These are phyloP conservation scores for Pseudorhombus dupliciocellatus DNA, from an alignment of 2,113 vertebrate species.

Conservation along the genomic window DNA sequence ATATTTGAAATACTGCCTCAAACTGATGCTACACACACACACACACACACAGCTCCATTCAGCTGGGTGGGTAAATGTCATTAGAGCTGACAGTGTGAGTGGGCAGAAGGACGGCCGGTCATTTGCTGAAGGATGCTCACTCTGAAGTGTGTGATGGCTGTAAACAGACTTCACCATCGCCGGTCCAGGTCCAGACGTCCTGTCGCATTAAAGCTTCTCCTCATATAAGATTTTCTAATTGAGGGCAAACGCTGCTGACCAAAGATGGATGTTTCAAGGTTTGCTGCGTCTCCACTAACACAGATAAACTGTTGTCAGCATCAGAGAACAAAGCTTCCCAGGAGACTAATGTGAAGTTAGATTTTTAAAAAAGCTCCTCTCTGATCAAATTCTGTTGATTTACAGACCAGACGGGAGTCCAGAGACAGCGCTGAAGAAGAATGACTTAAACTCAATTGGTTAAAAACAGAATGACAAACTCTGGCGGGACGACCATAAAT, in stretches of 20 bases:
- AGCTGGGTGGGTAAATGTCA: constrained; percentile 59
- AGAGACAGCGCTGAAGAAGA: not conserved
- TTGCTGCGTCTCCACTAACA: not conserved
- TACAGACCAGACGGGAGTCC: not conserved
- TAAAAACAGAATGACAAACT: not conserved
- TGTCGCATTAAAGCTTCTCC: not conserved
- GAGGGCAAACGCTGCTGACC: no score
- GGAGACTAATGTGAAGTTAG: not conserved
- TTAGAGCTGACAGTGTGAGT: constrained; percentile 58
- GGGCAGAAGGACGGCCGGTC: constrained; percentile 57
- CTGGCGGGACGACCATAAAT: not conserved
- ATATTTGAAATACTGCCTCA: constrained; percentile 63
- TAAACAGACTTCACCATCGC: constrained; percentile 39
- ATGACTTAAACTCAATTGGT: not conserved
- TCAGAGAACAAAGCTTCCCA: not conserved
- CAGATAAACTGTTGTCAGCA: not conserved
- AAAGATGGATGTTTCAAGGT: no score
- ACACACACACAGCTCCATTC: constrained; percentile 23
- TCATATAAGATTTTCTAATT: not conserved
- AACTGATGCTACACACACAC: constrained; percentile 9
- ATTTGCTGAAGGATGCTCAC: constrained; percentile 63
- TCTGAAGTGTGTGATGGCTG: constrained; percentile 51
- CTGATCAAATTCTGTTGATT: not conserved
- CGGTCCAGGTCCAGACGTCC: not conserved
- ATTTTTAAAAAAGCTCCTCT: not conserved